Base-by-base conservation (phyloP, 2,888 invertebrate species). In the Scelioninae gen. 1 region DNA sequence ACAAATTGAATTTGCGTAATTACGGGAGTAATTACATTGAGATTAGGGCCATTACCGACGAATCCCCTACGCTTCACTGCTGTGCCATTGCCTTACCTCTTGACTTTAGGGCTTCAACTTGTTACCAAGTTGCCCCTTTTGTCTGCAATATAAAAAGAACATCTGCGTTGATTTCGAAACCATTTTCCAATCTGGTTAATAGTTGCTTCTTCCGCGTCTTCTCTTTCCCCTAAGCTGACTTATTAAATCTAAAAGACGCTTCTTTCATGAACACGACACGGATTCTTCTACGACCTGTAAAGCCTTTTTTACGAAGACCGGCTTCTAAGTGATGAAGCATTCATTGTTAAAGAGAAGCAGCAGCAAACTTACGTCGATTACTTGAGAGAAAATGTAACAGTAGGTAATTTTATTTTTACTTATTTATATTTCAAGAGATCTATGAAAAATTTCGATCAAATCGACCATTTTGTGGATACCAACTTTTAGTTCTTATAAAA, bases 1-100 rank as follows among this genome's bases (percentile, higher is more conserved):
- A 90, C 89, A 91, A 91, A 91, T 90, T 91, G 90, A 90, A 91
- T 91, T 91, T 90, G 88, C 86, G 91, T 88, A 91, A 91, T 91
- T 91, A 90, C 89, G 87, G 86, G 86, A 89, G 91, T 89, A 90
- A 90, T 91, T 90, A 90, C 90, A 87, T 79, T 79, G 87, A 88
- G 90, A 91, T 91, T 89, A 90, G 89, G 88, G 87, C 88, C 89
- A 90, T 91, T 91, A 90, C 89, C 84, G 85, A 84, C 78, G 83
- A 84, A 84, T 78, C 83, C 84, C 82, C 79, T 65, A 60, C 62
- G 74, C 80, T 84, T 63, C 53, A 69, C 62, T 45, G 58, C 72
- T 29, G 60, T 58, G 47, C 76, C 81, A 60, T 75, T 82, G 60
- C 72, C 65, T 69, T 58, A 71, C 53, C 65, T 72, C 62, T 69